Conservation (phyloP, 2,113 vertebrate genomes). For the Neomonachus schauinslandi region DNA sequence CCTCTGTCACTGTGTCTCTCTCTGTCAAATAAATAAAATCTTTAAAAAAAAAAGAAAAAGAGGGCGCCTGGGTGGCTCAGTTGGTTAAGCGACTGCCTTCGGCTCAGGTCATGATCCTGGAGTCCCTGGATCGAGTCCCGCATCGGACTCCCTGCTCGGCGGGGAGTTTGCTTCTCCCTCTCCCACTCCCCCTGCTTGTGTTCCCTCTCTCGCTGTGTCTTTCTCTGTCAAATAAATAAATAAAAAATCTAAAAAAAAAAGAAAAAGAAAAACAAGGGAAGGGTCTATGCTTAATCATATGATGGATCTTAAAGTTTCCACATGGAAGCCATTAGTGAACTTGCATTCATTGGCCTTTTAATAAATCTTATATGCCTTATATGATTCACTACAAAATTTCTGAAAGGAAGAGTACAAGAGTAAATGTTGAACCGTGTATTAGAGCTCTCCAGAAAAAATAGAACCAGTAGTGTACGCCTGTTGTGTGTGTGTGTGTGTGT, state of each 20-base stretch:
- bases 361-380: background rate
- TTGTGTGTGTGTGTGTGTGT: background rate
- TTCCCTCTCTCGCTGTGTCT: too few species aligned
- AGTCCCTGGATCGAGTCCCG: too few species aligned
- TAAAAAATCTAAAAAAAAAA: background rate
- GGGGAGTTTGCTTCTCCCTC: too few species aligned
- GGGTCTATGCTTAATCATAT: background rate
- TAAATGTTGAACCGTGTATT: background rate
- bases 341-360: background rate
- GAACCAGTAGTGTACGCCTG: background rate
- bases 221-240: too few species aligned
- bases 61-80: background rate
- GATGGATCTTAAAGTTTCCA: background rate
- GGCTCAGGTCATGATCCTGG: too few species aligned
- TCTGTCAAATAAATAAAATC: too few species aligned
- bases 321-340: background rate
- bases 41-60: background rate
- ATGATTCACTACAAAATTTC: background rate
- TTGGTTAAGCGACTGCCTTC: too few species aligned
- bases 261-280: background rate
- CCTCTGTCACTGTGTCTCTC: too few species aligned
- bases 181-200: too few species aligned
- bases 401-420: background rate
- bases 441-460: background rate
- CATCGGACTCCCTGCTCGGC: too few species aligned